Percentiles rank a stretch among this genome's conserved stretches.
These are phyloP conservation scores for Argyresthia goedartella DNA, from an alignment of 2,888 invertebrate species.

Conservation along the genomic window DNA sequence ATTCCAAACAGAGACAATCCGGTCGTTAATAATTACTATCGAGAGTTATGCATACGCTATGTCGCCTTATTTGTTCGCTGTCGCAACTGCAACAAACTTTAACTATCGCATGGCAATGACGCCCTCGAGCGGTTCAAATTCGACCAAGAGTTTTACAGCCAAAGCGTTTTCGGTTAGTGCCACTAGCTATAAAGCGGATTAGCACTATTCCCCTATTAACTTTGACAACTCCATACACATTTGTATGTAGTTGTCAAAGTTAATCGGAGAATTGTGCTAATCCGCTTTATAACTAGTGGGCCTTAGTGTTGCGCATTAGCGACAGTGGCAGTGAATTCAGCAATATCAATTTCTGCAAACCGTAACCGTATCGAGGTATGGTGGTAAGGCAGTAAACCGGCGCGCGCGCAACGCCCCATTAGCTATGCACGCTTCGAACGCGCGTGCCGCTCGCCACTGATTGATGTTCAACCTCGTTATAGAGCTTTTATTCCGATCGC, in stretches of 20 bases:
- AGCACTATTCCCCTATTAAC: too few species aligned
- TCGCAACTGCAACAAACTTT: conserved; percentile 33
- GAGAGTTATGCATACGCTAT: conserved; percentile 13
- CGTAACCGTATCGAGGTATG: conserved; percentile 21
- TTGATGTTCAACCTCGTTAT: conserved; percentile 40
- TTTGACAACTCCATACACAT: too few species aligned
- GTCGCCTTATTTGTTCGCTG: conserved; percentile 27
- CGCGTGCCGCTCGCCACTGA: conserved; percentile 38
- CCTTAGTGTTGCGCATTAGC: not conserved
- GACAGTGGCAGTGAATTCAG: not conserved
- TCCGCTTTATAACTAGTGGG: too few species aligned
- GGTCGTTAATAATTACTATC: conserved; percentile 8
- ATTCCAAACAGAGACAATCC: conserved; percentile 11
- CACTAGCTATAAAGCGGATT: too few species aligned
- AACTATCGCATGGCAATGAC: conserved; percentile 26
- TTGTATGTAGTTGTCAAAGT: too few species aligned
- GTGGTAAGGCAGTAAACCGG: conserved; percentile 19
- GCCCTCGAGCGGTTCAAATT: conserved; percentile 31
- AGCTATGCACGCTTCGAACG: conserved; percentile 14
- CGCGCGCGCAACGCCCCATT: conserved; percentile 25
- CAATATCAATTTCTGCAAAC: not conserved
- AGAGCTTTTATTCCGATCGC: conserved; percentile 23
- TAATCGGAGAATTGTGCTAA: too few species aligned
- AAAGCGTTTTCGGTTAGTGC: not conserved
- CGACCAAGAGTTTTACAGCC: not conserved